phyloP scores from a whole-genome alignment of 2,888 invertebrate species.

The Tetropium fuscum region DNA sequence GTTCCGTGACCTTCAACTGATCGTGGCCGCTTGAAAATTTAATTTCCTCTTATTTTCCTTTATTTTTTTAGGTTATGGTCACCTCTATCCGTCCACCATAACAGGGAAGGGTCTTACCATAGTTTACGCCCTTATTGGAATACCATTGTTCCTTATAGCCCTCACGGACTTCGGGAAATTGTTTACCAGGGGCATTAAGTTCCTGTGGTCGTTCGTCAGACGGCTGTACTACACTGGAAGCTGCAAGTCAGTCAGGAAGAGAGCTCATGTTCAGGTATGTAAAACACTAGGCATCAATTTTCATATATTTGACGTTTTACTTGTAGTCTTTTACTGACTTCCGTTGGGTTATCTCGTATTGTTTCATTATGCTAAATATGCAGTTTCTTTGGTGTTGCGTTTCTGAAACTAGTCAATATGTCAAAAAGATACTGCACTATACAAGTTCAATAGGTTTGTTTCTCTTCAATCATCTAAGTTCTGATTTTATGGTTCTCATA shows the following conservation, averaged over 20 bases:
- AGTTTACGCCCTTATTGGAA: slow-evolving; percentile 93
- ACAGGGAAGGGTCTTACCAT: slow-evolving; percentile 91
- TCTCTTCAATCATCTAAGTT: no score
- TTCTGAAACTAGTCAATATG: no score
- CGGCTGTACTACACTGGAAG: slow-evolving; percentile 89
- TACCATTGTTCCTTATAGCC: slow-evolving; percentile 94
- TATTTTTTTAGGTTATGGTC: slow-evolving; percentile 88
- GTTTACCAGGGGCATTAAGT: slow-evolving; percentile 91
- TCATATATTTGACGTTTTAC: slow-evolving; percentile 19
- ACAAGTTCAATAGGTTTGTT: no score
- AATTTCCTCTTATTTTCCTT: background rate
- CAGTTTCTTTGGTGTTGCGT: no score
- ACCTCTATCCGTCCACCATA: slow-evolving; percentile 91
- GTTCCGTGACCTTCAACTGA: no score
- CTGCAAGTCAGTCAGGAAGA: slow-evolving; percentile 81
- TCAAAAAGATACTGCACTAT: no score
- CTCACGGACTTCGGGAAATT: slow-evolving; percentile 95
- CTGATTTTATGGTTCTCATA: no score
- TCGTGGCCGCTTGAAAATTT: no score
- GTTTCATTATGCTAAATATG: no score
- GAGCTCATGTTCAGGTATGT: slow-evolving; percentile 78
- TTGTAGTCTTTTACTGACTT: no score
- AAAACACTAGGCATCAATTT: no score
- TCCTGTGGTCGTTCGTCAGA: slow-evolving; percentile 88
- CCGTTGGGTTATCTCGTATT: no score